These are phyloP conservation scores for Dryobota labecula DNA, from an alignment of 2,888 invertebrate species.

Conservation along the genomic window DNA sequence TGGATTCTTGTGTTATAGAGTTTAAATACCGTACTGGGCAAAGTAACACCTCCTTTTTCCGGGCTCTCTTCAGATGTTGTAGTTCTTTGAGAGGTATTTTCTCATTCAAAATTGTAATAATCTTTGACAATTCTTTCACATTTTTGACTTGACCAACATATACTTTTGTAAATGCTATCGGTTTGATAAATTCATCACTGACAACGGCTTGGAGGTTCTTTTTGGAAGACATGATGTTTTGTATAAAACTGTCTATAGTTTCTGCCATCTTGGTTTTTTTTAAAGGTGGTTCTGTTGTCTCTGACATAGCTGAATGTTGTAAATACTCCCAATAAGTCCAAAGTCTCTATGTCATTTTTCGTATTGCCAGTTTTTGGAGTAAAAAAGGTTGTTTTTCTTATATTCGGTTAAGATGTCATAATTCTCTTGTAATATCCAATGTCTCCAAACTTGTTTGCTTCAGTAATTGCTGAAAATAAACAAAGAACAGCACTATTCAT, in stretches of 20 bases:
- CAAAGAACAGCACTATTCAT: constrained; percentile 82
- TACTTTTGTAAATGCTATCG: constrained; percentile 89
- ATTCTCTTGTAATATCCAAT: constrained; percentile 26
- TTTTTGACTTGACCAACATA: constrained; percentile 91
- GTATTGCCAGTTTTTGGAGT: neutral
- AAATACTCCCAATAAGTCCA: neutral
- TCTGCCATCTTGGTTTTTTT: constrained; percentile 75
- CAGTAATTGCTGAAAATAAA: constrained; percentile 80
- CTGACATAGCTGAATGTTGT: constrained; percentile 23
- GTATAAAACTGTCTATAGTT: constrained; percentile 72
- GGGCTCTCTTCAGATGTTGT: constrained; percentile 94
- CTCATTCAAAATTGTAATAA: constrained; percentile 91
- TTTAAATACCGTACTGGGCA: constrained; percentile 82
- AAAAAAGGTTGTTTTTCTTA: neutral
- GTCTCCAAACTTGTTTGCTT: constrained; percentile 37
- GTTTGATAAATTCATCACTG: constrained; percentile 87
- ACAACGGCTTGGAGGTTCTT: constrained; percentile 88
- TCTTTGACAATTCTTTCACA: constrained; percentile 91
- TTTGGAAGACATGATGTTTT: constrained; percentile 69
- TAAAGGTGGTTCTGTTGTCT: constrained; percentile 71
- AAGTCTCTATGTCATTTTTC: neutral
- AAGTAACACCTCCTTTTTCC: constrained; percentile 90
- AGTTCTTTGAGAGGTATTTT: constrained; percentile 91
- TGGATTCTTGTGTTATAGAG: constrained; percentile 74
- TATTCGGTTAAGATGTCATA: constrained; percentile 2